Base-by-base conservation (phyloP, 2,888 invertebrate species). In the Eristalis pertinax region DNA sequence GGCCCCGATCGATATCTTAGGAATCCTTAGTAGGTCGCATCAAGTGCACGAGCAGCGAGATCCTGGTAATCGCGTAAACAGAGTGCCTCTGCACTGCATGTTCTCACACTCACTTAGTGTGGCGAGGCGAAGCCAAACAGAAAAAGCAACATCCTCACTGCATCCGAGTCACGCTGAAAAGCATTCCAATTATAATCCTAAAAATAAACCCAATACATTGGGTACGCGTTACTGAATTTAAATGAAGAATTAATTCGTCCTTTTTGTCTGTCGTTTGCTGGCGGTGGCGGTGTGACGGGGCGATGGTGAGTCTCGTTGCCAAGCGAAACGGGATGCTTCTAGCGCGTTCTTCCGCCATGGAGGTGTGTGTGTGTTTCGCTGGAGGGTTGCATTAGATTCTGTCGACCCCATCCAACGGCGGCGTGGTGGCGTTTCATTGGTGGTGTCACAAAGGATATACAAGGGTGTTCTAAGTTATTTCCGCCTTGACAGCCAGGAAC, bases 201-300 rank as follows among this genome's bases (percentile, higher is more conserved):
- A 87, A 87, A 87, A 84, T 87, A 87, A 83, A 87, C 87, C 76
- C 87, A 87, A 87, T 80, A 87, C 84, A 87, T 76, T 87, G 87
- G 90, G 93, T 92, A 93, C 92, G 93, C 92, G 92, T 91, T 92
- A 91, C 91, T 92, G 93, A 92, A 92, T 92, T 92, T 93, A 92
- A 92, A 92, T 92, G 92, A 92, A 92, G 92, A 92, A 92, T 93
- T 93, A 93, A 93, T 92, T 92, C 91, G 90, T 87, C 87, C 87
- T 84, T 87, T 76, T 83, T 86, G 87, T 83, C 83, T 83, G 83
- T 76, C 79, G 79, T 73, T 79, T 70, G 32, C 78, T 70, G 26
- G 60, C 8, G 19, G 7, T 70, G 26, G 60, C 8, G 19, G 7
- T 19, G 50, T 7, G 19, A 2, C 2, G 35, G 35, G 4, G 35